Base-by-base conservation (phyloP, 2,888 invertebrate genomes). In the Drosophila prostipennis region DNA sequence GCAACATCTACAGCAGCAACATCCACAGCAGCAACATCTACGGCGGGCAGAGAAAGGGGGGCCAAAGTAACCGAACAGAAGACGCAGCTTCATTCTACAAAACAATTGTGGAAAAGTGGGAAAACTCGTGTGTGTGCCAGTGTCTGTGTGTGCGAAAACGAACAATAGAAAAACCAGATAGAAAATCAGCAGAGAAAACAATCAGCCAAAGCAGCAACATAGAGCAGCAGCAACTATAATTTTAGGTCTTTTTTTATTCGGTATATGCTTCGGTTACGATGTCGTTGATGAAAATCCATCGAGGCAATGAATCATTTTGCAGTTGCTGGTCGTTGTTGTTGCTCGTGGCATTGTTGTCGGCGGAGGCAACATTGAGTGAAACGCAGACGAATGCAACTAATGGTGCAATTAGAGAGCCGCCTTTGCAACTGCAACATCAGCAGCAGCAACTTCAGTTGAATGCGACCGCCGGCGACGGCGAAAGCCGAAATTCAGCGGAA, bases 291-390 rank as follows among this genome's bases (percentile, higher is more conserved):
- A 79, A 89, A 87, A 87, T 77, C 81, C 89, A 87, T 84, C 89
- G 89, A 89, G 86, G 89, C 87, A 85, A 85, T 85, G 87, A 89
- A 86, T 87, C 89, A 87, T 87, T 90, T 89, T 85, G 81, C 80
- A 19, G 19, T 19, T 19, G 19, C 19, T 19, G 19, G 19, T 19
- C 2, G 65, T 72, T 82, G 64, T 72, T 77, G 46, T 54, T 65
- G 43, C 64, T 80, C 63, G 67, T 86, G 72, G 68, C 80, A 82
- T 77, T 78, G 78, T 72, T 78, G 75, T 48, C 68, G 61, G 70
- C 63, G 36, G 57, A 63, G 48, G 54, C 74, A 59, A 43, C 77
- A 54, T 57, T 46, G 63, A 83, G 65, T 65, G 83, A 82, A 81
- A 79, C 82, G 58, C 86, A 77, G 76, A 73, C 89, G 72, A 87